A percentile compares a stretch with the other conserved stretches of the same genome.
Evolutionary conservation across 1,140 invertebrate species (phyloP).

Genomic region (Chionoecetes opilio): DNA sequence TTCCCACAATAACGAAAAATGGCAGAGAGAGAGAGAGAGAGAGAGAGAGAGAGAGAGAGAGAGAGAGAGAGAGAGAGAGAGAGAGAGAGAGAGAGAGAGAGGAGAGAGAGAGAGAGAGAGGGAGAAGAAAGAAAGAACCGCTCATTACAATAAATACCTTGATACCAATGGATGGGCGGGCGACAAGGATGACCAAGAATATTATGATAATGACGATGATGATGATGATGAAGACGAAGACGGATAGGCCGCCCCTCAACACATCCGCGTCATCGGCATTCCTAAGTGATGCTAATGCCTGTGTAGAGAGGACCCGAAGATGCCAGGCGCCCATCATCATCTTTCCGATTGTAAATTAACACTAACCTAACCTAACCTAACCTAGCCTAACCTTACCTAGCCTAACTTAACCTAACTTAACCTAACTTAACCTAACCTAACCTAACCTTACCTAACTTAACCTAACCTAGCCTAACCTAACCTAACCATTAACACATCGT

Average conservation of each 20-base stretch:
- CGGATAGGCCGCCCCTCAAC: background rate
- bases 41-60: slow-evolving; percentile 40
- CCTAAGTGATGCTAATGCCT: too few species aligned
- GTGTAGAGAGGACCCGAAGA: too few species aligned
- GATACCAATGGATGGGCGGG: background rate
- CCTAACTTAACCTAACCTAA: too few species aligned
- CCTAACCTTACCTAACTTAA: too few species aligned
- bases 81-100: slow-evolving; percentile 30
- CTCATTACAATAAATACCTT: slow-evolving; percentile 21
- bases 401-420: too few species aligned
- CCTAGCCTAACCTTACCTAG: too few species aligned
- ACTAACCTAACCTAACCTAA: too few species aligned
- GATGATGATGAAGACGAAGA: background rate
- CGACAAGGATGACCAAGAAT: background rate
- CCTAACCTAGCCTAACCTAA: too few species aligned
- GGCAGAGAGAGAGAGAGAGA: slow-evolving; percentile 34
- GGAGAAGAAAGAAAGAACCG: background rate
- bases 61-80: background rate
- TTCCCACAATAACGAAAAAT: too few species aligned
- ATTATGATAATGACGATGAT: slow-evolving; percentile 19
- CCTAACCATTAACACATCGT: too few species aligned
- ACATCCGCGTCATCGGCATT: background rate
- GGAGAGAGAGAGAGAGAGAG: background rate
- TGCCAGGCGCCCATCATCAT: too few species aligned
- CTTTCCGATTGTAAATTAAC: too few species aligned